phyloP scores from a whole-genome alignment of 1,140 invertebrate species.

The Lycorma delicatula region DNA sequence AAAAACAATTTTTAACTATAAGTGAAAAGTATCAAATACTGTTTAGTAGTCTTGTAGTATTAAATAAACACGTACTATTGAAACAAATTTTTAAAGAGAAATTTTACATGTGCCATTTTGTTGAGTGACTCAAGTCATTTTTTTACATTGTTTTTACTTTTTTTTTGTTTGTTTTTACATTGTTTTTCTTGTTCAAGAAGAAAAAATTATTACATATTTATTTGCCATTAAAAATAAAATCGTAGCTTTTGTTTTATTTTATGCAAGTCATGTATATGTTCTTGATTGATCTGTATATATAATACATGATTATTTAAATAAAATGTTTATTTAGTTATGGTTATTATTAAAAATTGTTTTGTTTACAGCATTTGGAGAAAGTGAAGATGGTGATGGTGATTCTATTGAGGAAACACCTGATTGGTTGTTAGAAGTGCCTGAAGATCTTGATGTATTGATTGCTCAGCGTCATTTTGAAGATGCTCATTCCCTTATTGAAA shows the following conservation, averaged over 20 bases:
- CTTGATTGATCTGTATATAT: background rate
- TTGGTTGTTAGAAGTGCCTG: conserved; percentile 85
- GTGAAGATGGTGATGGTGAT: conserved; percentile 42
- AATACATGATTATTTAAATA: background rate
- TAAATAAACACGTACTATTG: too few relatives aligned
- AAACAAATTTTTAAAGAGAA: too few relatives aligned
- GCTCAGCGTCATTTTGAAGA: conserved; percentile 97
- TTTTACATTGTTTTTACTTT: background rate
- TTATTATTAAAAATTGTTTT: conserved; percentile 15
- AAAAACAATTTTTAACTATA: too few relatives aligned
- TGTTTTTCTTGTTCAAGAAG: background rate
- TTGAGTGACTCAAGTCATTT: too few relatives aligned
- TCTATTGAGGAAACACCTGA: conserved; percentile 49
- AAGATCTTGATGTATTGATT: conserved; percentile 93
- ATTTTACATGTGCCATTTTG: too few relatives aligned
- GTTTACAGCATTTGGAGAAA: conserved; percentile 40
- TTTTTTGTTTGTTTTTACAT: background rate
- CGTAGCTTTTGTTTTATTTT: too few relatives aligned
- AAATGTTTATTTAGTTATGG: background rate
- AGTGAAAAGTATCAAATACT: too few relatives aligned
- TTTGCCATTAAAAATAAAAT: background rate
- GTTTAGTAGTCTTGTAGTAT: too few relatives aligned
- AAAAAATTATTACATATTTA: background rate
- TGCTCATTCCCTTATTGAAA: conserved; percentile 78
- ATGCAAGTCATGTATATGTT: too few relatives aligned